Evolutionary conservation across 1,140 invertebrate genomes (phyloP).

Genomic region (Plectrocnemia conspersa): DNA sequence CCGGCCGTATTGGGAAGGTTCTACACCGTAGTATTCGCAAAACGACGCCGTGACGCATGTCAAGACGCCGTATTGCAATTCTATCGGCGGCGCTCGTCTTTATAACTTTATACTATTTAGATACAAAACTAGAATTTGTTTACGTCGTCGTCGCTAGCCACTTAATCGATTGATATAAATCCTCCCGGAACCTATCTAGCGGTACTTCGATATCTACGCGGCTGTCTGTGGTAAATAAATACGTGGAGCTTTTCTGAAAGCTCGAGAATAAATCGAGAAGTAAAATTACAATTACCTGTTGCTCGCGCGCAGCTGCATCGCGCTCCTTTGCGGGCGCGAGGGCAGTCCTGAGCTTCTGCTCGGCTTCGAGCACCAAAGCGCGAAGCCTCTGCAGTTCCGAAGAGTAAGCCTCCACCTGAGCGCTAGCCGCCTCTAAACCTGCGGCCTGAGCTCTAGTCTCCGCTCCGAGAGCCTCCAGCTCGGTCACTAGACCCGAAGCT

Average conservation of each 20-base stretch:
- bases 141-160: slow-evolving; percentile 18
- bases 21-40: background rate
- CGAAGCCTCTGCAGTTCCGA: slow-evolving; percentile 81
- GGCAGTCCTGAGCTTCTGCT: slow-evolving; percentile 77
- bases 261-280: background rate
- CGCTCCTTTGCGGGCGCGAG: slow-evolving; percentile 71
- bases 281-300: slow-evolving; percentile 76
- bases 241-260: slow-evolving; percentile 1
- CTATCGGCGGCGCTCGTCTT: background rate
- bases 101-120: background rate
- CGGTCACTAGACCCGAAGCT: slow-evolving; percentile 62
- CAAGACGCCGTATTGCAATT: background rate
- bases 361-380: slow-evolving; percentile 76
- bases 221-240: too few species aligned
- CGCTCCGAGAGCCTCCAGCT: slow-evolving; percentile 63
- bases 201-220: too few species aligned
- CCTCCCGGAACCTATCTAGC: too few species aligned
- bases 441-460: slow-evolving; percentile 65
- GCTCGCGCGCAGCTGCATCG: slow-evolving; percentile 78
- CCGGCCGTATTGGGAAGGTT: slow-evolving; percentile 18
- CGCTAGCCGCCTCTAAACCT: slow-evolving; percentile 71
- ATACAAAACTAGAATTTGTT: background rate
- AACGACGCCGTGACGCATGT: background rate
- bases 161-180: slow-evolving; percentile 1
- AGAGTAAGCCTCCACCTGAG: slow-evolving; percentile 83